Percentiles rank a stretch among this genome's conserved stretches.
Conservation (phyloP, 2,888 invertebrate species). For the Drosophila anomalata region DNA sequence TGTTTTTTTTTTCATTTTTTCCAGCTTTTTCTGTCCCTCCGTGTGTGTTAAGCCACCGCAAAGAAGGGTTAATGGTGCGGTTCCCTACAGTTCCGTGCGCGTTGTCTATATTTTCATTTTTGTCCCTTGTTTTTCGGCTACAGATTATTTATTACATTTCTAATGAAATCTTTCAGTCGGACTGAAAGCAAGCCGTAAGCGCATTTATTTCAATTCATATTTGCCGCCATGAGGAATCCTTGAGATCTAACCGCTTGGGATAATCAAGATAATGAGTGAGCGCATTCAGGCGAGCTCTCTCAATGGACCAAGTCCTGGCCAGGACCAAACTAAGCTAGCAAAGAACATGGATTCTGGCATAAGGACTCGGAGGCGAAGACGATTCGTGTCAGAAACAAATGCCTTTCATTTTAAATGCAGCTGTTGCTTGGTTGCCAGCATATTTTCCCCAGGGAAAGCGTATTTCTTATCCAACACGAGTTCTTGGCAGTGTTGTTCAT, state of each 20-base stretch:
- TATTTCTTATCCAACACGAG: conserved; percentile 55
- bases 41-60: conserved; percentile 61
- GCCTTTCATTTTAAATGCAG: conserved; percentile 80
- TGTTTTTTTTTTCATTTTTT: background rate
- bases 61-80: conserved; percentile 74
- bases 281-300: conserved; percentile 73
- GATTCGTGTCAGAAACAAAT: conserved; percentile 82
- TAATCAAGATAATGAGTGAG: conserved; percentile 78
- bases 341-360: conserved; percentile 8
- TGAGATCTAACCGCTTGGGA: conserved; percentile 67
- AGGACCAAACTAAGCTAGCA: conserved; percentile 34
- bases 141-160: conserved; percentile 69
- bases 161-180: conserved; percentile 58
- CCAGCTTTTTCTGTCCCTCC: background rate
- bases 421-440: conserved; percentile 64
- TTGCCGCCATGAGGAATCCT: conserved; percentile 57
- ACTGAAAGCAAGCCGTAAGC: conserved; percentile 54
- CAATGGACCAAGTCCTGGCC: conserved; percentile 61
- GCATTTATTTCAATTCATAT: conserved; percentile 77
- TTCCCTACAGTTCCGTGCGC: conserved; percentile 9
- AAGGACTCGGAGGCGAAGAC: conserved; percentile 51
- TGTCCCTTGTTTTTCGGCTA: conserved; percentile 12
- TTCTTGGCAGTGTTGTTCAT: background rate
- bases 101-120: conserved; percentile 1
- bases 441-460: conserved; percentile 51